Conservation (phyloP, 2,113 vertebrate species). For the Meleagris gallopavo region DNA sequence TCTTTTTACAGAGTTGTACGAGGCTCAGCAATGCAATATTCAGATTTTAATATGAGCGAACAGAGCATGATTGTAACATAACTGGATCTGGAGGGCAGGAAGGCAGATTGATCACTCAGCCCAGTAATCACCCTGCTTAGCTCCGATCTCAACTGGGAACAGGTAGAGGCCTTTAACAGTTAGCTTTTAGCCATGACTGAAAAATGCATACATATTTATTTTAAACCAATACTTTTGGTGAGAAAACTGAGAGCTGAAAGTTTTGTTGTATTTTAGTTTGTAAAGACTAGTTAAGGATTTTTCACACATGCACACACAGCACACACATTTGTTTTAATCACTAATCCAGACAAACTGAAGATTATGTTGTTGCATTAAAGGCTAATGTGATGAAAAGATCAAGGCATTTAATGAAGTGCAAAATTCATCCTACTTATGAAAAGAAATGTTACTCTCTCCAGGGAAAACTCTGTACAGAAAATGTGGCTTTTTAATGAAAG, state of each 20-base stretch:
- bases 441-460: conserved; percentile 38
- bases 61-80: background rate
- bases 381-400: conserved; percentile 63
- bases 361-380: conserved; percentile 39
- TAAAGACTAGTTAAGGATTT: background rate
- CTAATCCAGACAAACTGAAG: conserved; percentile 58
- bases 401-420: conserved; percentile 68
- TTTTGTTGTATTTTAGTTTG: background rate
- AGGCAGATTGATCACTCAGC: background rate
- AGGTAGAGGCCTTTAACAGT: background rate
- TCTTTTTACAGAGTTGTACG: accelerated
- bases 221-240: background rate
- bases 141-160: background rate
- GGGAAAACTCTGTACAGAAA: conserved; percentile 50
- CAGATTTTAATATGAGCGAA: background rate
- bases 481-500: conserved; percentile 63
- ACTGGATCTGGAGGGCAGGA: background rate
- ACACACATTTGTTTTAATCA: background rate
- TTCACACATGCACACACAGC: background rate
- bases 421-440: conserved; percentile 57
- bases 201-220: background rate
- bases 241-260: background rate
- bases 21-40: background rate
- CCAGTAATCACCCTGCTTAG: background rate
- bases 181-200: background rate